phyloP scores from a whole-genome alignment of 2,113 vertebrate species.

The Sprattus sprattus region DNA sequence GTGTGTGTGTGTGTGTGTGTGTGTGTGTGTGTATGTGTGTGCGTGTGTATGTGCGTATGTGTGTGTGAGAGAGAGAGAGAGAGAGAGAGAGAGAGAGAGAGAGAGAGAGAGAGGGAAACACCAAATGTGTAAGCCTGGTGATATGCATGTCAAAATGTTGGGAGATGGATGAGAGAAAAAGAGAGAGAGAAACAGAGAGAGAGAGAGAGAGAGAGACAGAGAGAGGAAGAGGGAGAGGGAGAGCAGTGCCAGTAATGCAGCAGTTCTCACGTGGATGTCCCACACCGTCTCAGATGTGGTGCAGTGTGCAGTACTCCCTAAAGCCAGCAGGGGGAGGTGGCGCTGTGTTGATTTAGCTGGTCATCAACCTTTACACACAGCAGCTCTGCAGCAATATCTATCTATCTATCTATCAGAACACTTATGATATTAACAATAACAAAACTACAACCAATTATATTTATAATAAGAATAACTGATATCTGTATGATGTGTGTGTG shows the following conservation, averaged over 20 bases:
- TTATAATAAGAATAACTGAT: background rate
- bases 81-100: background rate
- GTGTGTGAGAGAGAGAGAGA: background rate
- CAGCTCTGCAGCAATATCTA: background rate
- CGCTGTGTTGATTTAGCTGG: background rate
- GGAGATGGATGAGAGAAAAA: background rate
- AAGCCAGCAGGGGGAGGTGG: slow-evolving; percentile 13
- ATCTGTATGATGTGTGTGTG: slow-evolving; percentile 54
- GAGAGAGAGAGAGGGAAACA: background rate
- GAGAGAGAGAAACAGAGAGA: background rate
- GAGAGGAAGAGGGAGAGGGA: slow-evolving; percentile 23
- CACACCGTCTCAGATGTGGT: slow-evolving; percentile 13
- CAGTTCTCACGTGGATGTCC: slow-evolving; percentile 24
- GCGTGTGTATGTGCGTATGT: slow-evolving; percentile 15
- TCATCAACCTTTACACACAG: background rate
- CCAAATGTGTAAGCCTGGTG: background rate
- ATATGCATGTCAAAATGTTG: background rate
- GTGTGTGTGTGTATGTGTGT: background rate
- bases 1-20: background rate
- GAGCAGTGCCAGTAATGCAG: background rate
- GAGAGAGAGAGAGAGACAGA: background rate
- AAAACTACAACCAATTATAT: background rate
- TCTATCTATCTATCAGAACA: background rate
- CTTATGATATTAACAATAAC: background rate
- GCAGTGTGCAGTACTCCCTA: slow-evolving; percentile 55